Conservation (phyloP, 2,888 invertebrate genomes). For the Yponomeuta sedellus region DNA sequence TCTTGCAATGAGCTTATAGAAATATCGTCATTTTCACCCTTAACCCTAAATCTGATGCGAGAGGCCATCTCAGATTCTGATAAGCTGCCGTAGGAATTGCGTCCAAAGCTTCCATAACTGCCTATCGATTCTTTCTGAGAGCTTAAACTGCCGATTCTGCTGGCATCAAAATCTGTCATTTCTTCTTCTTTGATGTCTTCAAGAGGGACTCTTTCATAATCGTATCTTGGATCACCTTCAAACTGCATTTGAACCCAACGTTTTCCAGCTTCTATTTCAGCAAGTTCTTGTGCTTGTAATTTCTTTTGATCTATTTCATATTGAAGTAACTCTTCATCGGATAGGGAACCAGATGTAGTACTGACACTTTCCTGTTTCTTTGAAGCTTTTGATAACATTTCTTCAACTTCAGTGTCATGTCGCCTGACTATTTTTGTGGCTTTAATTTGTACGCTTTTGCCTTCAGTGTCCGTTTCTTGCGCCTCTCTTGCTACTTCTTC, state of each 20-base stretch:
- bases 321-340: slow-evolving; percentile 77
- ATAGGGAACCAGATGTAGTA: slow-evolving; percentile 75
- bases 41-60: slow-evolving; percentile 87
- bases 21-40: slow-evolving; percentile 93
- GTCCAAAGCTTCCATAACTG: slow-evolving; percentile 85
- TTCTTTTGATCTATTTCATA: slow-evolving; percentile 82
- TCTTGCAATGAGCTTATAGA: slow-evolving; percentile 96
- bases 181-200: slow-evolving; percentile 97
- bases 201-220: slow-evolving; percentile 87
- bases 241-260: slow-evolving; percentile 95
- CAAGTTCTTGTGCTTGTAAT: slow-evolving; percentile 65
- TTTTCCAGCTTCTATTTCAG: slow-evolving; percentile 83
- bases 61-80: slow-evolving; percentile 93
- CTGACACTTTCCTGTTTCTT: slow-evolving; percentile 79
- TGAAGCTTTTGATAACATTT: slow-evolving; percentile 81
- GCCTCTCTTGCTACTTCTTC: slow-evolving; percentile 93
- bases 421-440: slow-evolving; percentile 72
- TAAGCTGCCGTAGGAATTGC: slow-evolving; percentile 91
- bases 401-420: slow-evolving; percentile 83
- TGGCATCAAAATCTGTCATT: slow-evolving; percentile 89
- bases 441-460: slow-evolving; percentile 85
- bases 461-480: slow-evolving; percentile 87
- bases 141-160: slow-evolving; percentile 84
- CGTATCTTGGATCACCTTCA: slow-evolving; percentile 85
- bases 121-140: slow-evolving; percentile 88